Conservation (phyloP, 2,113 vertebrate genomes). For the Thymallus thymallus region DNA sequence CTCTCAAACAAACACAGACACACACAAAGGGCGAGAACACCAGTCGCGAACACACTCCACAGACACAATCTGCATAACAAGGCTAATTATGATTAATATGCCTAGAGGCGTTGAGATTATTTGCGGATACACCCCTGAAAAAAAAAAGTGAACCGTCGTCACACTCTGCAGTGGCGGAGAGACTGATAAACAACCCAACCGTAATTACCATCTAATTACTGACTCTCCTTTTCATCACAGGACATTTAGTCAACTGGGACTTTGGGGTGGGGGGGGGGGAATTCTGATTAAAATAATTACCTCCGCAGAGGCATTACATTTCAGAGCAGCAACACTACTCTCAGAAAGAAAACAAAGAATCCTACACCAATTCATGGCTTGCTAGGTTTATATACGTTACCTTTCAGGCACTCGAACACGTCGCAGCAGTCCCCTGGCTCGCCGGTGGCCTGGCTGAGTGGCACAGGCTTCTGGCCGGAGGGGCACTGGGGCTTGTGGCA, state of each 20-base stretch:
- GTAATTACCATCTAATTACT: conserved; percentile 46
- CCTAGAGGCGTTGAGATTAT: conserved; percentile 19
- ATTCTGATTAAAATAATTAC: conserved; percentile 44
- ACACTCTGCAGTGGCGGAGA: conserved; percentile 2
- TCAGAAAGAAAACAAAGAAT: conserved; percentile 22
- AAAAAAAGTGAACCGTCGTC: conserved; percentile 6
- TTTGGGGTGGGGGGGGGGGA: too few species aligned
- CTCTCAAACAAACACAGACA: neutral
- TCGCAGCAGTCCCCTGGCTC: conserved; percentile 76
- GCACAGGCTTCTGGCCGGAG: conserved; percentile 55
- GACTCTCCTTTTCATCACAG: conserved; percentile 45
- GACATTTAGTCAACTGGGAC: conserved; percentile 31
- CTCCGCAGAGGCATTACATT: conserved; percentile 12
- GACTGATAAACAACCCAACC: conserved; percentile 20
- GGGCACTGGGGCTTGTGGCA: conserved; percentile 67
- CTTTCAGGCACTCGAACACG: conserved; percentile 74
- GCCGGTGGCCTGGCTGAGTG: conserved; percentile 63
- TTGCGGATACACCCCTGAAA: conserved; percentile 22
- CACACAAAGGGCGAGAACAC: neutral
- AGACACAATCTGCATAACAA: neutral
- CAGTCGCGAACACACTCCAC: neutral
- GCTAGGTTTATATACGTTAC: conserved; percentile 48
- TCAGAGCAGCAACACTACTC: conserved; percentile 7
- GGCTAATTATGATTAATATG: conserved; percentile 21
- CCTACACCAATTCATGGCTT: neutral